Evolutionary conservation across 2,888 invertebrate species (phyloP).

Genomic region (Nomada lathburiana): DNA sequence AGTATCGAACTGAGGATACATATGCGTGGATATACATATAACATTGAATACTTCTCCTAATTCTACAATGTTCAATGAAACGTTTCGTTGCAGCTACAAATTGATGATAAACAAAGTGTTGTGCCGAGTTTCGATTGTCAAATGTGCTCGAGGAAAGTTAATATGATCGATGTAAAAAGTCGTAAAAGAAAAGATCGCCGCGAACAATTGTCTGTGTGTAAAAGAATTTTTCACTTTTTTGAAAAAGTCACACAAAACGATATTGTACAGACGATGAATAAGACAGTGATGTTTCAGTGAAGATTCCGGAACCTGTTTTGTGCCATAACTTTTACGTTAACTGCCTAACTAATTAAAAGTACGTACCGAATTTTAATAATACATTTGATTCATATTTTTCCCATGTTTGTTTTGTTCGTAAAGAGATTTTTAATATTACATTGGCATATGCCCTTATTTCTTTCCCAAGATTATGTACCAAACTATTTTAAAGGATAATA

Average conservation of each 20-base stretch:
- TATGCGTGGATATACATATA: not conserved
- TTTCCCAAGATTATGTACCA: too few relatives aligned
- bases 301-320: constrained; percentile 8
- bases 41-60: constrained; percentile 15
- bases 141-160: constrained; percentile 24
- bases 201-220: constrained; percentile 6
- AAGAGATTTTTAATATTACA: not conserved
- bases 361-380: constrained; percentile 27
- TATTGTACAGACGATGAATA: constrained; percentile 20
- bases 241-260: constrained; percentile 11
- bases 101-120: constrained; percentile 40
- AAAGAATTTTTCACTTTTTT: constrained; percentile 5
- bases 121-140: constrained; percentile 40
- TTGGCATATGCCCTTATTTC: too few relatives aligned
- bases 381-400: not conserved
- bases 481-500: constrained; percentile 1
- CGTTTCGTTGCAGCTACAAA: not conserved
- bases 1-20: constrained; percentile 12
- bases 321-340: constrained; percentile 29
- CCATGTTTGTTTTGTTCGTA: not conserved
- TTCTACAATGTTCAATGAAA: constrained; percentile 19
- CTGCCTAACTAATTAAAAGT: constrained; percentile 41
- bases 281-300: constrained; percentile 17
- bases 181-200: constrained; percentile 15
- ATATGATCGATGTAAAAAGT: constrained; percentile 41